phyloP scores from a whole-genome alignment of 2,888 invertebrate genomes.

The Dioctria rufipes region DNA sequence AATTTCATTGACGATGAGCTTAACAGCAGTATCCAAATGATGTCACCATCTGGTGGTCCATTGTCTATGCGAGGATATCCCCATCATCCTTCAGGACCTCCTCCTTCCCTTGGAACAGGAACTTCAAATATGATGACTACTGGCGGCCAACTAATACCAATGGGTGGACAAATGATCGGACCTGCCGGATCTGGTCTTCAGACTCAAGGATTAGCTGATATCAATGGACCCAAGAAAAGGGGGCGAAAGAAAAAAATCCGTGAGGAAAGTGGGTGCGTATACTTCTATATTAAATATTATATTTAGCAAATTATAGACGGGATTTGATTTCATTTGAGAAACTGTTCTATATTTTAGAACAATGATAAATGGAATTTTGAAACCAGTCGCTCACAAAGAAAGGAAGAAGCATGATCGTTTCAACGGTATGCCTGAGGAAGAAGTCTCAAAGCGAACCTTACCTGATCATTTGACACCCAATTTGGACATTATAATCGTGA shows the following conservation, averaged over 20 bases:
- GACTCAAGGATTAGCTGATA: constrained; percentile 18
- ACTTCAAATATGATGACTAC: constrained; percentile 16
- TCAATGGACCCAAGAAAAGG: constrained; percentile 81
- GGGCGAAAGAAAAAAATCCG: constrained; percentile 90
- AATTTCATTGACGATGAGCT: constrained; percentile 87
- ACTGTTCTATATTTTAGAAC: constrained; percentile 54
- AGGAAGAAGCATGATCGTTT: constrained; percentile 95
- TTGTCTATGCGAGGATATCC: constrained; percentile 52
- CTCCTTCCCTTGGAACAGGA: constrained; percentile 3
- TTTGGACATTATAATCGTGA: constrained; percentile 98
- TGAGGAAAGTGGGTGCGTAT: constrained; percentile 75
- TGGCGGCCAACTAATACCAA: constrained; percentile 17
- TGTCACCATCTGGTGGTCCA: constrained; percentile 60
- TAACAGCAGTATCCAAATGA: constrained; percentile 63
- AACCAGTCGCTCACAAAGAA: constrained; percentile 76
- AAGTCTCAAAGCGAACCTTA: constrained; percentile 92
- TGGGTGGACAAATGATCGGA: constrained; percentile 52
- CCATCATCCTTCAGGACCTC: constrained; percentile 47
- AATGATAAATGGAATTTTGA: constrained; percentile 60
- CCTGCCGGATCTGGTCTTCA: constrained; percentile 3
- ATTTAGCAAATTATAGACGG: too few species aligned
- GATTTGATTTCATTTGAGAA: too few species aligned
- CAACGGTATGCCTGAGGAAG: constrained; percentile 97
- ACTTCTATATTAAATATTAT: too few species aligned
- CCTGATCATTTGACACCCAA: constrained; percentile 95